Evolutionary conservation across 2,888 invertebrate genomes (phyloP).

Genomic region (Chymomyza procnemis): DNA sequence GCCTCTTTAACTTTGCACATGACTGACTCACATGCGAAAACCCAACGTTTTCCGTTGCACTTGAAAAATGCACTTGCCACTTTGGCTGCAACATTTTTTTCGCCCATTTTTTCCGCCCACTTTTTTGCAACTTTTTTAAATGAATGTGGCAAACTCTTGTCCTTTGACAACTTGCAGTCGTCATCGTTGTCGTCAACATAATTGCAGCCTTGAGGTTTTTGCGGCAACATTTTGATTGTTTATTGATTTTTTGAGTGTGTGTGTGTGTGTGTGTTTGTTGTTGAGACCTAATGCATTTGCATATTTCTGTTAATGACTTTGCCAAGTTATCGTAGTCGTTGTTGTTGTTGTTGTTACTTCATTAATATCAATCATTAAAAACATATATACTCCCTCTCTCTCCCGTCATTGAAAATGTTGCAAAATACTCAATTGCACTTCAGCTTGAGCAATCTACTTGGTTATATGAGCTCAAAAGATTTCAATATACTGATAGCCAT

Average conservation of each 20-base stretch:
- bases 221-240: constrained; percentile 49
- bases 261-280: too few relatives aligned
- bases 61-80: constrained; percentile 63
- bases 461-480: constrained; percentile 46
- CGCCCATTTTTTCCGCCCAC: constrained; percentile 12
- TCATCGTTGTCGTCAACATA: constrained; percentile 42
- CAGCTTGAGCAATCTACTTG: background rate
- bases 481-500: constrained; percentile 40
- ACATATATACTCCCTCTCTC: background rate
- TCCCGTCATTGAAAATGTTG: background rate
- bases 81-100: constrained; percentile 5
- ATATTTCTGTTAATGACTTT: constrained; percentile 4
- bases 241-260: constrained; percentile 64
- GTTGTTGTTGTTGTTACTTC: constrained; percentile 37
- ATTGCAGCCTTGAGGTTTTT: constrained; percentile 61
- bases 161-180: constrained; percentile 51
- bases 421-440: constrained; percentile 35
- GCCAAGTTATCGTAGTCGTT: too few relatives aligned
- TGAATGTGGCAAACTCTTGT: constrained; percentile 30
- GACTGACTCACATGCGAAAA: background rate
- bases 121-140: constrained; percentile 1
- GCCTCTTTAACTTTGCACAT: background rate
- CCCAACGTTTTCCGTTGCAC: constrained; percentile 41
- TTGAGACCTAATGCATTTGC: background rate
- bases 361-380: background rate